Conservation (phyloP, 2,888 invertebrate genomes). For the Agonopterix alstromeriana region DNA sequence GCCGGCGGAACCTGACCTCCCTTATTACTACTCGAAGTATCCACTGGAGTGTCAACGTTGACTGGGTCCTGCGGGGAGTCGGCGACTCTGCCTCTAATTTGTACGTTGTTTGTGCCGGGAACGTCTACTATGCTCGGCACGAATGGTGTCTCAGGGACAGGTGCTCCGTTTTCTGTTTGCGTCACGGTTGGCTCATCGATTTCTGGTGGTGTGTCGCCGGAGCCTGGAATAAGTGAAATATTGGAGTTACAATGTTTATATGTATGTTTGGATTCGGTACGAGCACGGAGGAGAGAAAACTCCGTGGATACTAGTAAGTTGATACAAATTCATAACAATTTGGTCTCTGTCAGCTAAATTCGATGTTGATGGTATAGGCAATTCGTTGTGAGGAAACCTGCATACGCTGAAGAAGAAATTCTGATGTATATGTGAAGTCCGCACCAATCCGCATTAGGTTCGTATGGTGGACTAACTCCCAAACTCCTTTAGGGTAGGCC, state of each 20-base stretch:
- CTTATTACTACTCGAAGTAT: conserved; percentile 3
- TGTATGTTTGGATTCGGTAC: too few relatives aligned
- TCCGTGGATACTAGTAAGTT: too few relatives aligned
- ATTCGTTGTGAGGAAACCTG: too few relatives aligned
- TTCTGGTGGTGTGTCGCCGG: conserved; percentile 37
- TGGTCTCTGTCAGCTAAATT: too few relatives aligned
- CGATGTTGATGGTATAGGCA: too few relatives aligned
- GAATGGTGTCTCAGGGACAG: conserved; percentile 33
- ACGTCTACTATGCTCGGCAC: conserved; percentile 39
- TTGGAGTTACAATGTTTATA: not conserved
- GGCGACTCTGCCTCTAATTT: conserved; percentile 23
- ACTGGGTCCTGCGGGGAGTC: conserved; percentile 9
- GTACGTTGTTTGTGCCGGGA: conserved; percentile 40
- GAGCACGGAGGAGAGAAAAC: too few relatives aligned
- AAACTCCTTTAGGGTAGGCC: too few relatives aligned
- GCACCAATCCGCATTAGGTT: too few relatives aligned
- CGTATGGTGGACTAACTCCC: too few relatives aligned
- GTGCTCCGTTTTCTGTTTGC: conserved; percentile 14
- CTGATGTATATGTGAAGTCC: too few relatives aligned
- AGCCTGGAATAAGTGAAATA: conserved; percentile 28
- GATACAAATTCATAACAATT: too few relatives aligned
- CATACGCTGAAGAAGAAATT: too few relatives aligned
- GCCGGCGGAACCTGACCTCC: conserved; percentile 10
- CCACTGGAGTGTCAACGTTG: conserved; percentile 5
- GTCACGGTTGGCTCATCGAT: conserved; percentile 23